These are phyloP conservation scores for Oxyura jamaicensis DNA, from an alignment of 2,113 vertebrate species.

Conservation along the genomic window DNA sequence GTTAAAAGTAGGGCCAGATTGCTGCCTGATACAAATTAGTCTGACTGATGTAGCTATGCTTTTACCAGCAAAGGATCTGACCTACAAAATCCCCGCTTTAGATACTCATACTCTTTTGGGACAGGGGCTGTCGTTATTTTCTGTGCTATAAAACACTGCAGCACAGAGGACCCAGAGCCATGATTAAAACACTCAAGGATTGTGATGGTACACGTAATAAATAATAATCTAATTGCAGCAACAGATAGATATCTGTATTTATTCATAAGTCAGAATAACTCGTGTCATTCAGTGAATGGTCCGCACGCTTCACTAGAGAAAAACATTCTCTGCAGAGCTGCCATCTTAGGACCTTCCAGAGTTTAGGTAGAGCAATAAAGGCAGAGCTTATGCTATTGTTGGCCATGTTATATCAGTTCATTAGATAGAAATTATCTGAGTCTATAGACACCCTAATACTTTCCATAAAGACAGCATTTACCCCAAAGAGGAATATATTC, in stretches of 20 bases:
- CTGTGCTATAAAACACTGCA: not conserved
- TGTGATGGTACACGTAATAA: conserved; percentile 61
- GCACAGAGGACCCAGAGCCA: conserved; percentile 24
- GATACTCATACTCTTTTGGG: not conserved
- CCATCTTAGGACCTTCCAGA: not conserved
- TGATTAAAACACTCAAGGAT: conserved; percentile 66
- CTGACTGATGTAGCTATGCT: conserved; percentile 46
- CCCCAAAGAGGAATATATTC: not conserved
- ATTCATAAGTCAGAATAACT: not conserved
- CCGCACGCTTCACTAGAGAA: not conserved
- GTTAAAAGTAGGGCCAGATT: conserved; percentile 11
- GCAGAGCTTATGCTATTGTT: conserved; percentile 56
- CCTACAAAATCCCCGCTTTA: conserved; percentile 39
- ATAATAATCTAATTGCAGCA: conserved; percentile 31
- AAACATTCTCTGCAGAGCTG: not conserved
- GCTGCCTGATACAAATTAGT: conserved; percentile 28
- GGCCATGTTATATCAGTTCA: conserved; percentile 44
- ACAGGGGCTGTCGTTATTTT: conserved; percentile 9
- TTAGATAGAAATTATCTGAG: not conserved
- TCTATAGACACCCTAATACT: not conserved
- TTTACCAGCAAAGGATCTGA: conserved; percentile 32
- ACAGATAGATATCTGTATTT: conserved; percentile 7
- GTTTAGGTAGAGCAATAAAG: conserved; percentile 23
- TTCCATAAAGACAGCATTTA: not conserved
- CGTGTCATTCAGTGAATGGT: not conserved